These are phyloP conservation scores for Asarcornis scutulata DNA, from an alignment of 2,113 vertebrate species.

Conservation along the genomic window DNA sequence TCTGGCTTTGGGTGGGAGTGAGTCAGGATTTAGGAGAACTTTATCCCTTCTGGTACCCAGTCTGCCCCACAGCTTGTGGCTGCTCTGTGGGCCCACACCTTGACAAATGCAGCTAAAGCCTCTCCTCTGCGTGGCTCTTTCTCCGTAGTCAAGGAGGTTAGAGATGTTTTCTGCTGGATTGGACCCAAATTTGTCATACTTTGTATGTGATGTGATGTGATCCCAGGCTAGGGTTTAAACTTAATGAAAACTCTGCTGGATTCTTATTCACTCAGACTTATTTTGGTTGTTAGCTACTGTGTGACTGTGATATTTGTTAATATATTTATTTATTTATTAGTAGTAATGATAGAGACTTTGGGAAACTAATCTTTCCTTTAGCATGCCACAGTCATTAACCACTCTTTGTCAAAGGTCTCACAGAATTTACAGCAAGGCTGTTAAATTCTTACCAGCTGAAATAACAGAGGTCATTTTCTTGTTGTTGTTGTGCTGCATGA, in stretches of 20 bases:
- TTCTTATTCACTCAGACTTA: background rate
- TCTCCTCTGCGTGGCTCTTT: background rate
- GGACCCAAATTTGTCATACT: background rate
- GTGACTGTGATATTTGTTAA: background rate
- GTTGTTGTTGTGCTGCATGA: slow-evolving; percentile 5
- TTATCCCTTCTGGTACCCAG: background rate
- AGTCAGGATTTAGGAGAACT: background rate
- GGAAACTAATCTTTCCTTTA: background rate
- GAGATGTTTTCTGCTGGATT: background rate
- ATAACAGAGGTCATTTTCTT: slow-evolving; percentile 41
- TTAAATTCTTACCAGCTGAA: slow-evolving; percentile 71
- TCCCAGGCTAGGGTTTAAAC: background rate
- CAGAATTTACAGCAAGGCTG: background rate
- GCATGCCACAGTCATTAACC: background rate
- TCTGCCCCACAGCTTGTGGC: background rate
- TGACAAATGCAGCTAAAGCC: background rate
- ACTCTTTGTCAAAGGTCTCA: slow-evolving; percentile 9
- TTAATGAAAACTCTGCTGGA: background rate
- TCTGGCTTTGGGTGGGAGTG: background rate
- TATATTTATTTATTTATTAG: background rate
- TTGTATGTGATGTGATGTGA: background rate
- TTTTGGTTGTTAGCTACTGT: background rate
- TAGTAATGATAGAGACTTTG: background rate
- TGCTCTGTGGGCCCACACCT: background rate
- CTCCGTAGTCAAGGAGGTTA: background rate